phyloP scores from a whole-genome alignment of 2,888 invertebrate genomes.

The Nephrotoma guestfalica region DNA sequence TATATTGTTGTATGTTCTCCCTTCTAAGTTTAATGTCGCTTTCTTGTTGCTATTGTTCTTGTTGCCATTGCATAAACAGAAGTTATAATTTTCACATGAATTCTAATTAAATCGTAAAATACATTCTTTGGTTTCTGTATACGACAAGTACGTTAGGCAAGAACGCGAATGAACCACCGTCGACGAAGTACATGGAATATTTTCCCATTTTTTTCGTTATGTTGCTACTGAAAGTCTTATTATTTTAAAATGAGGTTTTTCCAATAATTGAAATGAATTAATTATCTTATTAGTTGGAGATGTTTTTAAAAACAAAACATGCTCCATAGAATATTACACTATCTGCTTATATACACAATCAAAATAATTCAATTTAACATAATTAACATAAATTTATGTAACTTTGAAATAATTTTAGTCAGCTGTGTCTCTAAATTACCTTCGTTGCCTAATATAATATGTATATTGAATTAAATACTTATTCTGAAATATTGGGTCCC shows the following conservation, averaged over 20 bases:
- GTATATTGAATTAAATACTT: too few species aligned
- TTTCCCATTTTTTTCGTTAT: not conserved
- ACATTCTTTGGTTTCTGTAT: not conserved
- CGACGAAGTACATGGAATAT: not conserved
- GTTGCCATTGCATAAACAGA: not conserved
- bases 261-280: not conserved
- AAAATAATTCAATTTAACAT: too few species aligned
- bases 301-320: too few species aligned
- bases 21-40: not conserved
- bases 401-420: too few species aligned
- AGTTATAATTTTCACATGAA: not conserved
- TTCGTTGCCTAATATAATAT: too few species aligned
- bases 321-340: too few species aligned
- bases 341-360: too few species aligned
- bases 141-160: not conserved
- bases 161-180: not conserved
- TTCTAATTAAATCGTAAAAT: not conserved
- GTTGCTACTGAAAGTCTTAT: not conserved
- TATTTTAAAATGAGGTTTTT: not conserved
- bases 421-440: too few species aligned
- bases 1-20: not conserved
- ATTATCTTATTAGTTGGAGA: not conserved
- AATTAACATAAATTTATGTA: too few species aligned
- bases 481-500: too few species aligned
- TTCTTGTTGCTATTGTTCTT: not conserved